Base-by-base conservation (phyloP, 2,797 vertebrate genomes). In the Valencia hispanica region DNA sequence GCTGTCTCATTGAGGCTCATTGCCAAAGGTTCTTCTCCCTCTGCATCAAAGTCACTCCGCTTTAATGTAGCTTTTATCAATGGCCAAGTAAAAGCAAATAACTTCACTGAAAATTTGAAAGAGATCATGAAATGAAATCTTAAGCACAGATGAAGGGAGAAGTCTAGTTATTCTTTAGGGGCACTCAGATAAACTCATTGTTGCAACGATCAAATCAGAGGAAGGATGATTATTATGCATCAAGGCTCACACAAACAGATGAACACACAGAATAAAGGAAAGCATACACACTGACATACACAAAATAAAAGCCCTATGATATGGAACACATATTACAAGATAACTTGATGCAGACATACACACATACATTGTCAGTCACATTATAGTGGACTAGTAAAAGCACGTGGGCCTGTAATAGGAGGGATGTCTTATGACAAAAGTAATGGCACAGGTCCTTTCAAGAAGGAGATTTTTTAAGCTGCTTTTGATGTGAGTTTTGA, bases 51-150 rank as follows among this genome's bases (percentile, higher is more conserved):
- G 92, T 94, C 92, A 92, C 91, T 94, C 87, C 57, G 80, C 85
- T 92, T 91, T 92, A 89, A 92, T 91, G 86, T 84, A 87, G 89
- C 93, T 93, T 94, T 93, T 92, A 94, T 94, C 92, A 91, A 92
- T 91, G 85, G 92, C 94, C 93, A 94, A 94, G 87, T 92, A 86
- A 92, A 92, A 93, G 87, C 85, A 89, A 93, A 93, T 92, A 91
- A 90, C 90, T 91, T 90, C 80, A 80, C 80, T 79, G 75, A 87
- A 89, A 84, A 88, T 89, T 88, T 90, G 84, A 89, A 92, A 87
- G 79, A 89, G 88, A 89, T 78, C 81, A 89, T 87, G 81, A 92
- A 84, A 89, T 75, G 73, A 86, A 86, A 88, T 88, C 78, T 77
- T 80, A 91, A 89, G 86, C 59, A 81, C 78, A 90, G 78, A 89